Conservation (phyloP, 2,797 vertebrate species). For the Rhinella marina region DNA sequence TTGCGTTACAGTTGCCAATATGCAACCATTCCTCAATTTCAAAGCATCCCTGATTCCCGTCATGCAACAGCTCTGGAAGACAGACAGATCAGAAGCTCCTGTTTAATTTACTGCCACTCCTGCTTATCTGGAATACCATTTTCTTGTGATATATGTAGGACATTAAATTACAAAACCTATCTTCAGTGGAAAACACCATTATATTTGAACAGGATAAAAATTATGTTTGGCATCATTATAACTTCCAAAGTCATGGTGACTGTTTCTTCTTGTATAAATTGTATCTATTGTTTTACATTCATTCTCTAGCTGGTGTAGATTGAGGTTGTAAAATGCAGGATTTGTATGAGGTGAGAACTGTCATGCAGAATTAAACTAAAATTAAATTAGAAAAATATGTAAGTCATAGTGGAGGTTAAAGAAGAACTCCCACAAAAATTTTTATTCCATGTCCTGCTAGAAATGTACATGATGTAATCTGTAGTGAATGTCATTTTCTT, state of each 20-base stretch:
- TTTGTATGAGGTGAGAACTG: not conserved
- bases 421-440: too few species aligned
- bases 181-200: not conserved
- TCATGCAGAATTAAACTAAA: not conserved
- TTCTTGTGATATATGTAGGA: not conserved
- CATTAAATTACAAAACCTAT: not conserved
- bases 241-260: conserved; percentile 20
- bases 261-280: not conserved
- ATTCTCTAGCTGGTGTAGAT: not conserved
- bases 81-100: not conserved
- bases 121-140: not conserved
- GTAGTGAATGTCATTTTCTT: too few species aligned
- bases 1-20: conserved; percentile 47
- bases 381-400: not conserved
- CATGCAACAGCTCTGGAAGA: conserved; percentile 11
- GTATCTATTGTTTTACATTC: not conserved
- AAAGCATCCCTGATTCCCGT: conserved; percentile 19
- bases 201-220: not conserved
- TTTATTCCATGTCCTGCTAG: too few species aligned
- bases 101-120: not conserved
- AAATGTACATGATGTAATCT: too few species aligned
- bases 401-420: not conserved
- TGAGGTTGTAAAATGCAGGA: not conserved
- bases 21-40: conserved; percentile 44
- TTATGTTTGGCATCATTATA: conserved; percentile 16